Evolutionary conservation across 2,113 vertebrate genomes (phyloP).

Genomic region (Callocephalon fimbriatum): DNA sequence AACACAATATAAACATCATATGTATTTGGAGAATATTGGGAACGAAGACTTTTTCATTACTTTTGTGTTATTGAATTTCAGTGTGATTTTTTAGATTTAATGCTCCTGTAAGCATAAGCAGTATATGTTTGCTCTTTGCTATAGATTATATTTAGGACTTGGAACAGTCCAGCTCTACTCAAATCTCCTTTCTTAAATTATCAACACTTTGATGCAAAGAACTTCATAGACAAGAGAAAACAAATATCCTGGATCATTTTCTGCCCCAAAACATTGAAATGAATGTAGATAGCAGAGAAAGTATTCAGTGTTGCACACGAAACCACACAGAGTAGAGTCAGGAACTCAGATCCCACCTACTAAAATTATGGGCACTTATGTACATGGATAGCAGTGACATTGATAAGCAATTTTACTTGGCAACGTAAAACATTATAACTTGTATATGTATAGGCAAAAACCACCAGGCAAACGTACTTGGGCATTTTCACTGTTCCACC

Average conservation of each 20-base stretch:
- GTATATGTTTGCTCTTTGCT: neutral
- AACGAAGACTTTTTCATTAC: neutral
- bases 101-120: neutral
- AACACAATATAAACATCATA: neutral
- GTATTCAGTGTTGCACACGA: neutral
- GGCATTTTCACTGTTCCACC: neutral
- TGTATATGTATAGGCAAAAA: neutral
- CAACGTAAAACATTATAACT: neutral
- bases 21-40: neutral
- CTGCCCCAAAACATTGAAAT: neutral
- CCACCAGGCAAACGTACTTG: neutral
- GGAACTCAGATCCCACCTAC: neutral
- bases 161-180: neutral
- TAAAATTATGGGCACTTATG: neutral
- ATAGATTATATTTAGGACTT: neutral
- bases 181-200: neutral
- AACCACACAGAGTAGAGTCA: neutral
- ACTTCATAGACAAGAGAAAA: neutral
- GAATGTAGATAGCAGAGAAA: neutral
- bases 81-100: neutral
- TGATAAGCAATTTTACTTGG: neutral
- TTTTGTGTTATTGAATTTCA: neutral
- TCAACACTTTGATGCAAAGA: neutral
- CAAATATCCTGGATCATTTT: neutral
- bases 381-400: fast-evolving